Evolutionary conservation across 2,113 vertebrate species (phyloP), one percentile per base, ranked within the genome.

Genomic region (Chloropsis hardwickii): DNA sequence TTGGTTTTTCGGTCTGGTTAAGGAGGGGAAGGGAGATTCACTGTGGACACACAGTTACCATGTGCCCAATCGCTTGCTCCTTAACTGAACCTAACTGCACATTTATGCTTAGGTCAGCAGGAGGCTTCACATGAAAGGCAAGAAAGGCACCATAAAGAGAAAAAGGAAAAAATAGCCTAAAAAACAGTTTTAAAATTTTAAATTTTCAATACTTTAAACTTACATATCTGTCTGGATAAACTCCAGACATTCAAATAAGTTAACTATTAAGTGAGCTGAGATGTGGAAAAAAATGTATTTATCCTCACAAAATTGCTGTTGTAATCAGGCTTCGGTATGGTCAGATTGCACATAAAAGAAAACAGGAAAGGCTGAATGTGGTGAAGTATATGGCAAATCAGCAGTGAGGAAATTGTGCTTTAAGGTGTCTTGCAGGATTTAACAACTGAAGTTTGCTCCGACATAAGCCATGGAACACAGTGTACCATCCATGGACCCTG

Each of bases 131-230:
- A 81, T 84, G 97, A 93, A 97, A 98, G 95, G 98, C 90, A 96
- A 98, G 96, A 98, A 99, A 99, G 98, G 98, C 98, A 99, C 98
- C 97, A 88, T 98, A 96, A 97, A 97, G 90, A 37, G 84, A 61
- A 84, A 96, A 97, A 95, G 50, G 56, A 88, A 97, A 83, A 74
- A 39, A 87, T 77, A 97, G 47, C 61, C 92, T 92, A 86, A 91
- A 95, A 95, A 20, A 31, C 19, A 28, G n/a, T 64, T 67, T 57
- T 73, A 82, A 37, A 81, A 27, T 89, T 96, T 95, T 60, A 1
- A 88, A 65, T 77, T 96, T 94, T 90, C 83, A 88, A 83, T 93
- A 95, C 70, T 95, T 94, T 83, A 86, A 94, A 91, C 88, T 69
- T 95, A 94, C 42, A 92, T 79, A 54, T 95, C 95, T 95, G 88